A percentile compares a stretch with the other conserved stretches of the same genome.
phyloP scores from a whole-genome alignment of 1,140 invertebrate species.

The Hypothenemus hampei region DNA sequence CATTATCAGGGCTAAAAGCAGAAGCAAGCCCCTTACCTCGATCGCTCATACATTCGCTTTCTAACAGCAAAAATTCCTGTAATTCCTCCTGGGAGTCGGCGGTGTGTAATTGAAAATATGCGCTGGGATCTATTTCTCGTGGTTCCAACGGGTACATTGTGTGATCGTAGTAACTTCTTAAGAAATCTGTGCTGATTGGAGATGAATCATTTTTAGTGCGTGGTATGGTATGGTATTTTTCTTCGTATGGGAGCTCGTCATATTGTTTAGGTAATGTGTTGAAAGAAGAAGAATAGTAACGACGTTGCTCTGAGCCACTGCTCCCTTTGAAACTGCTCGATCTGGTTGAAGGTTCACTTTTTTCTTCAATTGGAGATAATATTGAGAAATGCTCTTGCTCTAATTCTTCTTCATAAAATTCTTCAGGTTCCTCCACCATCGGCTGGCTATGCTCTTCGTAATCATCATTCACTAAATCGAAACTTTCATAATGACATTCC shows the following conservation, averaged over 20 bases:
- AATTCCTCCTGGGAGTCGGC: constrained; percentile 61
- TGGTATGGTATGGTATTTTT: constrained; percentile 54
- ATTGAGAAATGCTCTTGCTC: constrained; percentile 34
- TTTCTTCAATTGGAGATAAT: constrained; percentile 57
- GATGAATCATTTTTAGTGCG: constrained; percentile 42
- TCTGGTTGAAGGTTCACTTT: constrained; percentile 52
- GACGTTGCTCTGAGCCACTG: constrained; percentile 34
- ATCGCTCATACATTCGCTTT: constrained; percentile 57
- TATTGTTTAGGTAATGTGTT: constrained; percentile 38
- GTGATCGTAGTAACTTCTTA: constrained; percentile 38
- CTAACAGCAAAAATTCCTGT: constrained; percentile 60
- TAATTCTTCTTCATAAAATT: constrained; percentile 10
- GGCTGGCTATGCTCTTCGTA: constrained; percentile 17
- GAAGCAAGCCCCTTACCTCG: constrained; percentile 48
- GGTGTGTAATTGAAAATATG: constrained; percentile 55
- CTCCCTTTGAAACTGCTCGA: constrained; percentile 46
- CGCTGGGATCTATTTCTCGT: constrained; percentile 54
- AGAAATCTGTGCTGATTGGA: constrained; percentile 13
- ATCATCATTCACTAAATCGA: constrained; percentile 17
- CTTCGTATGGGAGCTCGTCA: constrained; percentile 30
- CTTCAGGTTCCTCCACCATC: constrained; percentile 2
- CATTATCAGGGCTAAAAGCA: constrained; percentile 41
- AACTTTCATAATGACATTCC: constrained; percentile 20
- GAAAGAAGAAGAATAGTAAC: constrained; percentile 37
- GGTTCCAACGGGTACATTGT: constrained; percentile 54